Evolutionary conservation across 2,113 vertebrate genomes (phyloP).

Genomic region (Apteryx owenii): DNA sequence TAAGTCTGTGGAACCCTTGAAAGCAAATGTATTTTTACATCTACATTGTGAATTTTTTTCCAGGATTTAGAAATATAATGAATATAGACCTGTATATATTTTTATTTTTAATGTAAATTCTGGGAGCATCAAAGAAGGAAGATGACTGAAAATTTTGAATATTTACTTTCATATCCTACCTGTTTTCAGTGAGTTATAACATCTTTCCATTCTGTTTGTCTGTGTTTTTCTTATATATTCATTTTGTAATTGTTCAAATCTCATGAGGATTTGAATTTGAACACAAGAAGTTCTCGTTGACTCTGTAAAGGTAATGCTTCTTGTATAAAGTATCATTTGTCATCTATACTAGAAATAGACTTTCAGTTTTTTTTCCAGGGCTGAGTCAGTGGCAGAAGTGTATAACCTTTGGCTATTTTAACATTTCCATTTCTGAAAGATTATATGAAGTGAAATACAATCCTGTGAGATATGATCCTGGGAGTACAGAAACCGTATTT

Average conservation of each 20-base stretch:
- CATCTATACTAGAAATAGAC: background rate
- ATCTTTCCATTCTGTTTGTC: background rate
- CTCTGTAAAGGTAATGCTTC: background rate
- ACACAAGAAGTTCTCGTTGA: background rate
- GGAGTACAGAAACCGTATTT: background rate
- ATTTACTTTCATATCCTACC: rapidly evolving
- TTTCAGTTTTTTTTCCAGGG: background rate
- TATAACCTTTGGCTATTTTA: background rate
- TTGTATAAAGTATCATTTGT: background rate
- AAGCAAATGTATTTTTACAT: background rate
- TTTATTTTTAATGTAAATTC: background rate
- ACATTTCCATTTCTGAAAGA: background rate
- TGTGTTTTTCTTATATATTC: background rate
- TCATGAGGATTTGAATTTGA: background rate
- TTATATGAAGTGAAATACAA: background rate
- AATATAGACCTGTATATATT: background rate
- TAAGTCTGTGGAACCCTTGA: background rate
- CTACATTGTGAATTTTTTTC: background rate
- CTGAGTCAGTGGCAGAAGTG: background rate
- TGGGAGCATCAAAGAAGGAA: background rate
- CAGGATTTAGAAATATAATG: background rate
- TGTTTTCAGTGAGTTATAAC: background rate
- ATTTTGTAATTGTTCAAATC: background rate
- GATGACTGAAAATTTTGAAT: background rate
- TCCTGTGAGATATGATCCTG: background rate